Evolutionary conservation across 2,797 vertebrate genomes (phyloP).

Genomic region (Ispidina lecontei): DNA sequence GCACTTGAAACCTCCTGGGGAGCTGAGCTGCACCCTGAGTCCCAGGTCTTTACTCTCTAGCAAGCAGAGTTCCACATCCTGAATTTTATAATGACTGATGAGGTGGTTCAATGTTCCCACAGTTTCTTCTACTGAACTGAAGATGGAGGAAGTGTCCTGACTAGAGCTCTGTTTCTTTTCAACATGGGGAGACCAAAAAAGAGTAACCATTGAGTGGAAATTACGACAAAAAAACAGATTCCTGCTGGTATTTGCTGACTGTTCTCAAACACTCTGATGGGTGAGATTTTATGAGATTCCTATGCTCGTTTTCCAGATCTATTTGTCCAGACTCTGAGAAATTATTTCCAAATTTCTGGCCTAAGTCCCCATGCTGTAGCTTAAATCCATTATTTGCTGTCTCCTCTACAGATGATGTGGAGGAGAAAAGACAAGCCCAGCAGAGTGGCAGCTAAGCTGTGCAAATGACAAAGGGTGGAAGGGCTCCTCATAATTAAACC

Average conservation of each 20-base stretch:
- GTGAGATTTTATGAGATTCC: not conserved
- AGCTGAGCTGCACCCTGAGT: not conserved
- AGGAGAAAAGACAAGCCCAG: not conserved
- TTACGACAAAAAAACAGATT: not conserved
- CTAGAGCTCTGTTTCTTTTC: not conserved
- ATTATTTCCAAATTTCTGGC: not conserved
- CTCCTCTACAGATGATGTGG: not conserved
- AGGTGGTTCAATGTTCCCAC: not conserved
- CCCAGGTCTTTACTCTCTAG: not conserved
- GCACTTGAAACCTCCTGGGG: not conserved
- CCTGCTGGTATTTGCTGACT: not conserved
- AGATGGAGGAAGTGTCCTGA: not conserved
- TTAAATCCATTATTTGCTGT: not conserved
- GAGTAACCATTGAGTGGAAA: not conserved
- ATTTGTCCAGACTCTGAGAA: not conserved
- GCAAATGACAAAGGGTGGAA: not conserved
- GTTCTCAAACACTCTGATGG: not conserved
- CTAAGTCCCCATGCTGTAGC: not conserved
- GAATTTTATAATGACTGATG: too few relatives aligned
- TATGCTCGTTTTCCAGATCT: not conserved
- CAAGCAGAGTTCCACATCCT: rapidly evolving
- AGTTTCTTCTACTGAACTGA: not conserved
- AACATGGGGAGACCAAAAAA: not conserved
- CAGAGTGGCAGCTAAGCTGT: not conserved
- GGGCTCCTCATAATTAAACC: not conserved